Conservation (phyloP, 2,113 vertebrate species). For the Siphamia tubifer region DNA sequence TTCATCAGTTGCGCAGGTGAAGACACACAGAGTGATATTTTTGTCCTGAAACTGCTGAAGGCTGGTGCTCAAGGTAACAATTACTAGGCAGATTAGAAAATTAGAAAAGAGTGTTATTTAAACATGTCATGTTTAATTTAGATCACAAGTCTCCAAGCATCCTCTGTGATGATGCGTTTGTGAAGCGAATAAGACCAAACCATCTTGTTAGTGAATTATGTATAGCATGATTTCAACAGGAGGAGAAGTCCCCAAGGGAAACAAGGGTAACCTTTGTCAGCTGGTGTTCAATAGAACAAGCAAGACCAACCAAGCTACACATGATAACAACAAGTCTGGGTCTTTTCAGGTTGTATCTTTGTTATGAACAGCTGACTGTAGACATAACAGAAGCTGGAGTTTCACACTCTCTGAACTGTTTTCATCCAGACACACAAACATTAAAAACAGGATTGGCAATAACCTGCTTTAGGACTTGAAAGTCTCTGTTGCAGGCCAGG, state of each 20-base stretch:
- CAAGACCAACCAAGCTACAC: no score
- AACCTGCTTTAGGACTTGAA: constrained; percentile 28
- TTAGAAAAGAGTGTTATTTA: constrained; percentile 7
- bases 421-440: constrained; percentile 8
- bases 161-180: neutral
- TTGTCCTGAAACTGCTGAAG: neutral
- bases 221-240: constrained; percentile 7
- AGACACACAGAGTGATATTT: neutral
- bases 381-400: no score
- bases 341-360: neutral
- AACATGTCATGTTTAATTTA: constrained; percentile 14
- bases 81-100: neutral
- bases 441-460: constrained; percentile 12
- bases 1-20: neutral
- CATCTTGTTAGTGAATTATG: neutral
- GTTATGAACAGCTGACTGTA: neutral
- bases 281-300: neutral
- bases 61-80: constrained; percentile 4
- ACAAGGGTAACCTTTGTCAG: constrained; percentile 18
- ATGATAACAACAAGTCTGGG: no score
- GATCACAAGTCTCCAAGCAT: neutral
- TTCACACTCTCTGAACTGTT: no score
- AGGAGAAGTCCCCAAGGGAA: constrained; percentile 1
- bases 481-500: constrained; percentile 54
- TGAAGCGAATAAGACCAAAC: neutral